Evolutionary conservation across 2,113 vertebrate species (phyloP), one percentile per base, ranked within the genome.

Genomic region (Corydoras maculifer): DNA sequence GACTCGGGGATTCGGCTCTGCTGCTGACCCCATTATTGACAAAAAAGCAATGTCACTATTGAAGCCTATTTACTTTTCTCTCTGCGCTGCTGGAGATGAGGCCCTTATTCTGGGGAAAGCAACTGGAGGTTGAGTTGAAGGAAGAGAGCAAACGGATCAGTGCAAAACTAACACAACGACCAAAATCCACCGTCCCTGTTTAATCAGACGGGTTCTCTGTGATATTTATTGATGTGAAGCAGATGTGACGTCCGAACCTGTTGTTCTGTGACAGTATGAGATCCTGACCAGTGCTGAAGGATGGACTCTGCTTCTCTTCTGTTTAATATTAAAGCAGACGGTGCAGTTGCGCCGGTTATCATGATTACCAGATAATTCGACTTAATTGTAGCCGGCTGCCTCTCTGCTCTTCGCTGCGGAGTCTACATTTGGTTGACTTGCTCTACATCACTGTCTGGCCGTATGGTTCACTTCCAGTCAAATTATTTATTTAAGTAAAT

Each of bases 11-110:
- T 50, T 51, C 57, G 3, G 15, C 64, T 54, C 64, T 35, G 11
- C 58, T 3, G 31, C 65, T 62, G 64, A 74, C 65, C 64, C 65
- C 65, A 62, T 74, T 68, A 68, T 68, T 68, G 65, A 68, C 72
- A 43, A 48, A 74, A 74, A 62, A 68, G 58, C 58, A 30, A 18
- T 54, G 31, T 55, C 48, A 31, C 65, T 74, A 54, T 57, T 68
- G 58, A 68, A 50, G 50, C 49, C 31, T 49, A 72, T 65, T 65
- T 72, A 65, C 62, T 61, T 59, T 74, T 48, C 51, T 30, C 5
- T 9, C 8, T 61, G 10, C 8, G 14, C 48, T 54, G 30, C 35
- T 53, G 2, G 8, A 67, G 50, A 61, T 29, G 53, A 53, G 58
- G 55, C 51, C 70, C 65, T 43, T 2, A 9, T 25, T 58, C 72